Percentiles rank a stretch among this genome's conserved stretches.
Conservation (phyloP, 2,113 vertebrate species). For the Ptilorrhoa leucosticta region DNA sequence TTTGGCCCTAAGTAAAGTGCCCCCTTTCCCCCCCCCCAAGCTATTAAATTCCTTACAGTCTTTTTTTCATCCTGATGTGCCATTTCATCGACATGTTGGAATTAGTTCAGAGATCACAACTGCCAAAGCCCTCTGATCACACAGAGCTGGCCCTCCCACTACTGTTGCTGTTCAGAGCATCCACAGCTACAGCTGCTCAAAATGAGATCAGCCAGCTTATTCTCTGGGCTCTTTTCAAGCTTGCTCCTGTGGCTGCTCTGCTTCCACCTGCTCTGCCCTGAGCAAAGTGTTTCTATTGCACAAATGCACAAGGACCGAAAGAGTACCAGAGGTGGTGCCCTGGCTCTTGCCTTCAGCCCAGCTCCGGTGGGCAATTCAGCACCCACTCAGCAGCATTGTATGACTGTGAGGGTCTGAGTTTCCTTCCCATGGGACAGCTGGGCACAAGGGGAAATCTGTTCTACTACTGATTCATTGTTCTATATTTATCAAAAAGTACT, state of each 20-base stretch:
- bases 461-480: not conserved
- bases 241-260: not conserved
- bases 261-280: not conserved
- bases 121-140: conserved; percentile 17
- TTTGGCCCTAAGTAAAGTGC: not conserved
- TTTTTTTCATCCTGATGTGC: not conserved
- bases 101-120: conserved; percentile 9
- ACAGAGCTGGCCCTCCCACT: not conserved
- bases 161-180: not conserved
- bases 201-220: not conserved
- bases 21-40: not conserved
- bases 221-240: not conserved
- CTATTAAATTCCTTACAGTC: not conserved
- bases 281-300: not conserved
- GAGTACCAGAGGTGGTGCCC: not conserved
- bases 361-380: not conserved
- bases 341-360: not conserved
- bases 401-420: not conserved
- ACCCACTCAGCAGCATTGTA: accelerated
- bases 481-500: not conserved
- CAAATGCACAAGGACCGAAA: not conserved
- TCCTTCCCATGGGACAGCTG: not conserved
- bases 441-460: not conserved
- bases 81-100: not conserved
- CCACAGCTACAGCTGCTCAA: not conserved